A percentile compares a stretch with the other conserved stretches of the same genome.
Conservation (phyloP, 2,888 invertebrate genomes). For the Steinernema scapterisci region DNA sequence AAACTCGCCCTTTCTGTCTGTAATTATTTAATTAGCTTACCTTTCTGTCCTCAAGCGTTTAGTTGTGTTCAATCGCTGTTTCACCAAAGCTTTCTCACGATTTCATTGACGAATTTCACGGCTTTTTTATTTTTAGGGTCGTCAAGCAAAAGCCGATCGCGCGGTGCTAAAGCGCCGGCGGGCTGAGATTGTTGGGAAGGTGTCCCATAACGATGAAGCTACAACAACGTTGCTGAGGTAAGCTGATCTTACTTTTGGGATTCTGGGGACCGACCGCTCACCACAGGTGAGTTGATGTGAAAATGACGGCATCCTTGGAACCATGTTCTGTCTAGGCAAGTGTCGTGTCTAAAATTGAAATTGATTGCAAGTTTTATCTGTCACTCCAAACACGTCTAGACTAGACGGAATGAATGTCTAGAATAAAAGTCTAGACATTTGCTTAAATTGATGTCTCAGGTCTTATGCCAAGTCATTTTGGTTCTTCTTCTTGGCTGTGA, state of each 20-base stretch:
- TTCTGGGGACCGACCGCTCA: neutral
- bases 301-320: too few relatives aligned
- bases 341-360: too few relatives aligned
- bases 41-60: neutral
- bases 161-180: constrained; percentile 55
- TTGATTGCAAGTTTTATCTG: too few relatives aligned
- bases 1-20: constrained; percentile 60
- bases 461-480: too few relatives aligned
- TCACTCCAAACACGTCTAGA: too few relatives aligned
- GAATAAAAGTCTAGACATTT: too few relatives aligned
- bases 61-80: neutral
- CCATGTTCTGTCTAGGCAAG: too few relatives aligned
- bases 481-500: too few relatives aligned
- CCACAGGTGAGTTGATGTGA: neutral
- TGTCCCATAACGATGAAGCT: constrained; percentile 51
- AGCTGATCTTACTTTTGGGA: neutral
- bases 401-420: too few relatives aligned
- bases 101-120: neutral
- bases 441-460: too few relatives aligned
- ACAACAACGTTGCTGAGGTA: constrained; percentile 55
- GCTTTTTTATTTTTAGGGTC: constrained; percentile 50
- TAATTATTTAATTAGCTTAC: constrained; percentile 33
- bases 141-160: constrained; percentile 59
- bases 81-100: neutral
- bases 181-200: constrained; percentile 52